phyloP scores from a whole-genome alignment of 2,888 invertebrate genomes.

The Sarcophaga subvicina region DNA sequence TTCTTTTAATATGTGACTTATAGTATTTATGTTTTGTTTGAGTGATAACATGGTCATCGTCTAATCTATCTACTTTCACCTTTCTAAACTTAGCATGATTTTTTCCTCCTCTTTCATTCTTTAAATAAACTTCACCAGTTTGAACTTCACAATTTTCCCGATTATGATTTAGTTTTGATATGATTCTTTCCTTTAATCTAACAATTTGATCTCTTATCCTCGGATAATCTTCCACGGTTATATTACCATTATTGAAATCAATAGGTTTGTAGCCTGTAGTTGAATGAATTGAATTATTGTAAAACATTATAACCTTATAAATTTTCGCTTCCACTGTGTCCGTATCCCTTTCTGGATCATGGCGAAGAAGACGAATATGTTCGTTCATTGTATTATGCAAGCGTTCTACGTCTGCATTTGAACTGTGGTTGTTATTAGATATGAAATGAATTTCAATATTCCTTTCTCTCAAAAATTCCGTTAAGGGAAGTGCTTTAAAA shows the following conservation, averaged over 20 bases:
- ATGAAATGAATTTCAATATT: slow-evolving; percentile 66
- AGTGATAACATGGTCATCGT: too few relatives aligned
- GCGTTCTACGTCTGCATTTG: slow-evolving; percentile 68
- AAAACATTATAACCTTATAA: slow-evolving; percentile 60
- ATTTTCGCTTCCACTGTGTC: slow-evolving; percentile 65
- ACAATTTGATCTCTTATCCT: slow-evolving; percentile 15
- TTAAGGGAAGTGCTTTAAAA: slow-evolving; percentile 65
- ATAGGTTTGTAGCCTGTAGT: slow-evolving; percentile 52
- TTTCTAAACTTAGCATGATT: too few relatives aligned
- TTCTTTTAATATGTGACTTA: too few relatives aligned
- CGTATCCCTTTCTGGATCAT: slow-evolving; percentile 59
- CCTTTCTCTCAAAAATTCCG: slow-evolving; percentile 51
- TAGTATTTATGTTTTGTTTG: too few relatives aligned
- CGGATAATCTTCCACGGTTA: slow-evolving; percentile 28
- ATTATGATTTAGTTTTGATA: background rate
- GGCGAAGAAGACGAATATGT: slow-evolving; percentile 67
- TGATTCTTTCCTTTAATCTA: slow-evolving; percentile 2
- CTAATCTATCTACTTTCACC: too few relatives aligned
- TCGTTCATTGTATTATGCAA: slow-evolving; percentile 69
- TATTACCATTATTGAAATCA: slow-evolving; percentile 25
- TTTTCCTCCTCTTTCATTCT: too few relatives aligned
- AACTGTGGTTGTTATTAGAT: slow-evolving; percentile 61
- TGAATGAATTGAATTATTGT: slow-evolving; percentile 67
- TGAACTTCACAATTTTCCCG: slow-evolving; percentile 31
- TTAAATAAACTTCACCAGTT: too few relatives aligned